phyloP scores from a whole-genome alignment of 2,888 invertebrate genomes.

The Hedya salicella region DNA sequence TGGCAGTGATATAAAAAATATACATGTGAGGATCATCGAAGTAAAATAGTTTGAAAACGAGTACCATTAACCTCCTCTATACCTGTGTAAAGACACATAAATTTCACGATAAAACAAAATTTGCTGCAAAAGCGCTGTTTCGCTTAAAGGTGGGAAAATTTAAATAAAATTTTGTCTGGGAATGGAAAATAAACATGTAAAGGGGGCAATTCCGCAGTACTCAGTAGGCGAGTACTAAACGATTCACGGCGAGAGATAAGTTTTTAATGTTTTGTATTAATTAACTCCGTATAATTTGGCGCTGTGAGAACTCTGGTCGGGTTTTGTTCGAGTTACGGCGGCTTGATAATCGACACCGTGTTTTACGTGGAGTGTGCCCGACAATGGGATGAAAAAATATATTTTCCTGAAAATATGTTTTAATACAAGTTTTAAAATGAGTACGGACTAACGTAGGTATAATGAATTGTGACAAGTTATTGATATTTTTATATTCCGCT shows the following conservation, averaged over 20 bases:
- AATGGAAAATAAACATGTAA: constrained; percentile 82
- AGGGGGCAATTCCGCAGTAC: constrained; percentile 72
- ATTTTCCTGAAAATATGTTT: too few relatives aligned
- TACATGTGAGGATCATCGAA: too few relatives aligned
- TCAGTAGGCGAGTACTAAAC: constrained; percentile 73
- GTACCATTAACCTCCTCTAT: too few relatives aligned
- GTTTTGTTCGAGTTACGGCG: constrained; percentile 56
- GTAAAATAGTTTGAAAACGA: too few relatives aligned
- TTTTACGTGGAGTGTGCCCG: constrained; percentile 1
- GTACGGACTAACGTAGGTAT: too few relatives aligned
- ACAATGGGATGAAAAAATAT: too few relatives aligned
- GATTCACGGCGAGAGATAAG: constrained; percentile 61
- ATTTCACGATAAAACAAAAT: too few relatives aligned
- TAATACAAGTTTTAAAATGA: too few relatives aligned
- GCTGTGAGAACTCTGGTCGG: constrained; percentile 68
- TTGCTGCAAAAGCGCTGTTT: constrained; percentile 47
- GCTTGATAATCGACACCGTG: constrained; percentile 50
- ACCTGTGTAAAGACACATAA: too few relatives aligned
- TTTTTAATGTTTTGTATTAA: constrained; percentile 78
- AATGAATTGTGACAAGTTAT: too few relatives aligned
- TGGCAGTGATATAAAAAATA: too few relatives aligned
- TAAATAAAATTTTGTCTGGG: constrained; percentile 78
- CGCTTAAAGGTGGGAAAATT: constrained; percentile 54
- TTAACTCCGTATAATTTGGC: constrained; percentile 79
- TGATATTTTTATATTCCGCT: too few relatives aligned